Evolutionary conservation across 2,113 vertebrate species (phyloP).

Genomic region (Apteryx mantelli): DNA sequence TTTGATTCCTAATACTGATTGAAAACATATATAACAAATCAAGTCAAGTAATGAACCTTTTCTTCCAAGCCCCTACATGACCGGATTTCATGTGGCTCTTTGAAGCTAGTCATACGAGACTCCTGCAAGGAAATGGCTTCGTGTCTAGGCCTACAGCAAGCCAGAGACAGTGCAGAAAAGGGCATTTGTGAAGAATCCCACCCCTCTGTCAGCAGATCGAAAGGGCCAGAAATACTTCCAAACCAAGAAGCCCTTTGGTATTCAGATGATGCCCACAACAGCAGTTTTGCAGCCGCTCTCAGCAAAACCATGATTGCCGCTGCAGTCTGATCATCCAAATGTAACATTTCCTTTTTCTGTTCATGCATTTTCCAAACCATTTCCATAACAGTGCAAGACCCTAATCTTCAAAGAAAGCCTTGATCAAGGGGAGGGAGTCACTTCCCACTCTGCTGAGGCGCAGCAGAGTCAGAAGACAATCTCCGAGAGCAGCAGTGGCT

Average conservation of each 20-base stretch:
- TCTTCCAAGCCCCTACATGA: neutral
- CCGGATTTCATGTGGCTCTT: neutral
- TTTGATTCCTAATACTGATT: neutral
- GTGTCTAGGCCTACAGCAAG: neutral
- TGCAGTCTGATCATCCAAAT: neutral
- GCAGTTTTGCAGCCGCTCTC: neutral
- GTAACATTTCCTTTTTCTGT: constrained; percentile 41
- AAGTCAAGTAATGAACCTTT: neutral
- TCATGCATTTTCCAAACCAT: constrained; percentile 10
- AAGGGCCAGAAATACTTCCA: neutral
- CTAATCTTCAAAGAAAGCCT: constrained; percentile 59
- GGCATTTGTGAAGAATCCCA: neutral
- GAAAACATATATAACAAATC: neutral
- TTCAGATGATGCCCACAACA: neutral
- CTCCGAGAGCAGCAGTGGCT: constrained; percentile 43
- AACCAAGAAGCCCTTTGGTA: neutral
- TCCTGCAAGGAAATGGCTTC: neutral
- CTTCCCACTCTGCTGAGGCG: constrained; percentile 25
- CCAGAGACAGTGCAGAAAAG: neutral
- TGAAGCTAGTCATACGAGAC: rapidly evolving
- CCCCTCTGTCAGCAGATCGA: neutral
- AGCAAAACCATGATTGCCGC: neutral
- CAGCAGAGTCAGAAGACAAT: neutral
- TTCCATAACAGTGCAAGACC: constrained; percentile 21
- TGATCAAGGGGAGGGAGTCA: constrained; percentile 30